A percentile compares a stretch with the other conserved stretches of the same genome.
These are phyloP conservation scores for Pavo muticus DNA, from an alignment of 2,113 vertebrate genomes.

Conservation along the genomic window DNA sequence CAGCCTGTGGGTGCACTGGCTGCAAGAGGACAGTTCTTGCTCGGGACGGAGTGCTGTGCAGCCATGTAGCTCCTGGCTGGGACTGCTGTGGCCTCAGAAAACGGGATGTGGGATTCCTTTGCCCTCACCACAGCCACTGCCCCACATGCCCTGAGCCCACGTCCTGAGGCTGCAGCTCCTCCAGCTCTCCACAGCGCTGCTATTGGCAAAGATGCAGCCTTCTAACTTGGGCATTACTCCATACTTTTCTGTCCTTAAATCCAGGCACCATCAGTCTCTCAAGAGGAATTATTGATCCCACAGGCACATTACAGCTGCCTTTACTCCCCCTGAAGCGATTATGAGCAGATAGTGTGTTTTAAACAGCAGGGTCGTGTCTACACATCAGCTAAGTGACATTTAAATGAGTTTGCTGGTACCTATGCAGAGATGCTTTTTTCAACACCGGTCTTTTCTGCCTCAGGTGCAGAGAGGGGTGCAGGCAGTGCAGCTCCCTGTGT, in stretches of 20 bases:
- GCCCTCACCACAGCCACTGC: not conserved
- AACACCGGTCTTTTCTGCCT: not conserved
- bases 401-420: slow-evolving; percentile 32
- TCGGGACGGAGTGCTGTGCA: not conserved
- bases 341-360: not conserved
- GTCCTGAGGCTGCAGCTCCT: not conserved
- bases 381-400: slow-evolving; percentile 20
- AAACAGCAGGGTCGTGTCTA: slow-evolving; percentile 32
- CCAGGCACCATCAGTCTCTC: not conserved
- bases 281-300: slow-evolving; percentile 22
- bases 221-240: not conserved
- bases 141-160: rapidly evolving
- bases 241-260: not conserved
- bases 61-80: rapidly evolving
- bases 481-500: not conserved
- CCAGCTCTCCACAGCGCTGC: not conserved
- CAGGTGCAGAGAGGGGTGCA: not conserved
- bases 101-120: not conserved
- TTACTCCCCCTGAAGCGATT: slow-evolving; percentile 27
- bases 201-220: not conserved
- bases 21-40: not conserved
- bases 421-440: not conserved
- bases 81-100: not conserved
- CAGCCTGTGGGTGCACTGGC: rapidly evolving
- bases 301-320: slow-evolving; percentile 8